Conservation (phyloP, 2,888 invertebrate species). For the Polydrusus tereticollis region DNA sequence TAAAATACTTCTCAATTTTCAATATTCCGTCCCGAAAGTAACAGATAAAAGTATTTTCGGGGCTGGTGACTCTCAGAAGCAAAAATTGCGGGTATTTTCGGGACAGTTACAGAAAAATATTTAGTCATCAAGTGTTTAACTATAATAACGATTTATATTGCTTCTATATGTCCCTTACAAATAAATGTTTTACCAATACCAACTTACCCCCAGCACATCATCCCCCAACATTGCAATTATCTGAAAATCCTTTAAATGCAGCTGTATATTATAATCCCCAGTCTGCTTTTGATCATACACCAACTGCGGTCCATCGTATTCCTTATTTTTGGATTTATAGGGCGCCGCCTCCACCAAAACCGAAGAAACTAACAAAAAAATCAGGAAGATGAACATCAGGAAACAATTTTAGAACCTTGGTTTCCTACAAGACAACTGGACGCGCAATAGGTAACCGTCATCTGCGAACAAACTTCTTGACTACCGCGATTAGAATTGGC, state of each 20-base stretch:
- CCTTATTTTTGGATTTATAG: slow-evolving; percentile 50
- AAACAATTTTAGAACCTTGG: not conserved
- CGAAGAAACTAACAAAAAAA: slow-evolving; percentile 3
- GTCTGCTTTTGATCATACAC: slow-evolving; percentile 81
- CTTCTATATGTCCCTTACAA: not conserved
- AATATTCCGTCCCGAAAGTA: too few relatives aligned
- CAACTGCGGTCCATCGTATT: slow-evolving; percentile 50
- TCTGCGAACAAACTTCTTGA: slow-evolving; percentile 6
- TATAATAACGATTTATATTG: too few relatives aligned
- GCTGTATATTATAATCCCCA: slow-evolving; percentile 83
- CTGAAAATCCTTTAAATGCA: slow-evolving; percentile 83
- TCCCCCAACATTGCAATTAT: slow-evolving; percentile 78
- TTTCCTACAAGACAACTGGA: not conserved
- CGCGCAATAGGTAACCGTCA: slow-evolving; percentile 19
- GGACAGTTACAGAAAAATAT: too few relatives aligned
- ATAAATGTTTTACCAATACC: too few relatives aligned
- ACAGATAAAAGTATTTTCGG: too few relatives aligned
- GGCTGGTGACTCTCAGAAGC: too few relatives aligned
- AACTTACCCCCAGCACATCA: slow-evolving; percentile 73
- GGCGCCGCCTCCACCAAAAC: slow-evolving; percentile 10
- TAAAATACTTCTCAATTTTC: too few relatives aligned
- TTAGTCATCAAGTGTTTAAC: too few relatives aligned
- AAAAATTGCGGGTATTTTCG: too few relatives aligned
- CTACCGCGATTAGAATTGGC: slow-evolving; percentile 35
- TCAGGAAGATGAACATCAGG: not conserved